phyloP scores from a whole-genome alignment of 2,888 invertebrate species.

The Pseudococcus jackbeardsleyi region DNA sequence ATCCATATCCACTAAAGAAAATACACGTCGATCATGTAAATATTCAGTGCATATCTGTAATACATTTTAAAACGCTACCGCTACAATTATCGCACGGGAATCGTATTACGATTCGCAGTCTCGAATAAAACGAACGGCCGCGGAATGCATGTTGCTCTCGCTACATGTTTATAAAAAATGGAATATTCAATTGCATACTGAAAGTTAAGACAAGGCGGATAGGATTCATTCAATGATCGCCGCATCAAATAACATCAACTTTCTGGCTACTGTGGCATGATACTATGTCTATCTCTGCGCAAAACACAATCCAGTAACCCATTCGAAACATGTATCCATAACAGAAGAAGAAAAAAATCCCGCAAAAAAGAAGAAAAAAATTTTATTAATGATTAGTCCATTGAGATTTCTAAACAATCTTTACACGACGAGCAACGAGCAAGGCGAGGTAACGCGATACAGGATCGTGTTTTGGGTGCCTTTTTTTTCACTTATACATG shows the following conservation, averaged over 20 bases:
- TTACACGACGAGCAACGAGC: background rate
- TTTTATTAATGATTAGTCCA: background rate
- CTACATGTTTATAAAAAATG: slow-evolving; percentile 30
- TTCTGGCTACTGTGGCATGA: slow-evolving; percentile 55
- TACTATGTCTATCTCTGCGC: background rate
- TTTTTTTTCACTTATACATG: slow-evolving; percentile 26
- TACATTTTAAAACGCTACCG: slow-evolving; percentile 25
- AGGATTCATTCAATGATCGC: slow-evolving; percentile 52
- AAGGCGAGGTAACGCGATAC: background rate
- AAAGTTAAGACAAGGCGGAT: slow-evolving; percentile 52
- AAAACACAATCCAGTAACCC: background rate
- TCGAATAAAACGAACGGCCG: slow-evolving; percentile 15
- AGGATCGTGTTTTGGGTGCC: slow-evolving; percentile 1
- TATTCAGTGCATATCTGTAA: no score
- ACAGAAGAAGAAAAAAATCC: background rate
- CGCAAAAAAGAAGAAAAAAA: background rate
- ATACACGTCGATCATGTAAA: background rate
- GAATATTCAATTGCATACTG: slow-evolving; percentile 58
- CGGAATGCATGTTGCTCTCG: slow-evolving; percentile 16
- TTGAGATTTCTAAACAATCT: background rate
- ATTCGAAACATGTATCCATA: no score
- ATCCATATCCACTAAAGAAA: no score
- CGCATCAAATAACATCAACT: slow-evolving; percentile 58
- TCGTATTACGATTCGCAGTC: slow-evolving; percentile 48
- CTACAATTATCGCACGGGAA: slow-evolving; percentile 59